Base-by-base conservation (phyloP, 2,113 vertebrate species). In the Ammodytes marinus region DNA sequence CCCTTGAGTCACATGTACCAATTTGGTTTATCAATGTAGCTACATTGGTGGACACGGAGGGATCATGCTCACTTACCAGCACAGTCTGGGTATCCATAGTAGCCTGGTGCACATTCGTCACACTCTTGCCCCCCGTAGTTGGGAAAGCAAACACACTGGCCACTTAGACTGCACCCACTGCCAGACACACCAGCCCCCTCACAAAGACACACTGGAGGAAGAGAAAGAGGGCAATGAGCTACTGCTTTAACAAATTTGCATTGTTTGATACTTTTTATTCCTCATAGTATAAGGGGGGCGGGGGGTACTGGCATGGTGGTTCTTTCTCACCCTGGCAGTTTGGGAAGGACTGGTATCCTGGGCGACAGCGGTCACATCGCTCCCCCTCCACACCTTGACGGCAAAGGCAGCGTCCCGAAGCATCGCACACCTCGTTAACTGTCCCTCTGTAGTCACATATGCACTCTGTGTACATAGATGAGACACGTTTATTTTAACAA, bases 271-370 rank as follows among this genome's bases (percentile, higher is more conserved):
- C 15, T 46, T 8, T 1, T 50, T 55, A 19, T 61, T 37, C 3
- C 4, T 63, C 8, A 27, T 27, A 27, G 27, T 1, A 27, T 27
- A 27, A 27, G 27, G 27, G 27, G 27, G 27, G 1, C 27, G 27
- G 27, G 27, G 27, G 27, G 27, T 27, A 27, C 27, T 39, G 46
- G 40, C n/a, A 14, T 2, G 11, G 2, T 42, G 42, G 3, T 17
- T 74, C 1, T 63, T 40, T 83, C 95, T 96, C 88, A 98, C 97
- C 95, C 84, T 89, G 88, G 80, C 97, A 99, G 71, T 80, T 76
- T 15, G 97, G 97, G 82, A 97, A 98, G 0, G 95, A 96, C 81
- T 96, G 93, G 86, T 93, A 93, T 39, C 96, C 96, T 6, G 50
- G 76, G 45, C 39, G 91, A 86, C 97, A 99, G 76, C 77, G 85